A percentile compares a stretch with the other conserved stretches of the same genome.
phyloP scores from a whole-genome alignment of 2,797 vertebrate genomes.

The Phrynocephalus vlangalii region DNA sequence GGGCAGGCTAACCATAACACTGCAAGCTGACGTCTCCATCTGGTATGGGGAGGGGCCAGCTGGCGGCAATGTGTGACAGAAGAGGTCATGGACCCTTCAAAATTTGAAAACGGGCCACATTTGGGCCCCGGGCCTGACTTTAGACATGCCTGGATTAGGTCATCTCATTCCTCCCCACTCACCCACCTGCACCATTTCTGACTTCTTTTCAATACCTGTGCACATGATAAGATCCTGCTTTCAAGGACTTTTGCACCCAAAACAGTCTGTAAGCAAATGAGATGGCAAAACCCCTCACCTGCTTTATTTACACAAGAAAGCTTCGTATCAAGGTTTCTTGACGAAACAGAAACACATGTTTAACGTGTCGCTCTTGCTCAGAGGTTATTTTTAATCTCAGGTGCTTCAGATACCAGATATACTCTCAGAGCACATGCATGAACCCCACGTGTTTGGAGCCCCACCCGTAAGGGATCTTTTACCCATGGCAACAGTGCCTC shows the following conservation, averaged over 20 bases:
- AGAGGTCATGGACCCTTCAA: too few relatives aligned
- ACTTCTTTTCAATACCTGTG: not conserved
- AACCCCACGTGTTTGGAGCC: too few relatives aligned
- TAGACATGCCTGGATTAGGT: too few relatives aligned
- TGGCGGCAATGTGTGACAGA: too few relatives aligned
- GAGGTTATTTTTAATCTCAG: slow-evolving; percentile 56
- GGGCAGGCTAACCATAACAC: too few relatives aligned
- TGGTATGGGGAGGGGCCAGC: too few relatives aligned
- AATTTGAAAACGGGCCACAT: too few relatives aligned
- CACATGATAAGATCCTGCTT: not conserved
- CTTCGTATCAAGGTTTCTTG: not conserved
- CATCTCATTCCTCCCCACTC: not conserved
- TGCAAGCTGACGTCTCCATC: too few relatives aligned
- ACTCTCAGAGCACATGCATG: too few relatives aligned
- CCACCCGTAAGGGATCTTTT: too few relatives aligned
- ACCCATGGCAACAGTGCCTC: too few relatives aligned
- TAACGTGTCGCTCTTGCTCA: slow-evolving; percentile 19
- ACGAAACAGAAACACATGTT: slow-evolving; percentile 13
- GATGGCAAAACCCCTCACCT: not conserved
- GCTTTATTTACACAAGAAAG: not conserved
- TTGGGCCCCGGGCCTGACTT: too few relatives aligned
- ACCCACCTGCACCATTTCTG: not conserved
- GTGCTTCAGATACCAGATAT: not conserved
- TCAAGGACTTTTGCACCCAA: not conserved
- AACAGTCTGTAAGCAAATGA: not conserved